phyloP scores from a whole-genome alignment of 2,113 vertebrate genomes.

The Callospermophilus lateralis region DNA sequence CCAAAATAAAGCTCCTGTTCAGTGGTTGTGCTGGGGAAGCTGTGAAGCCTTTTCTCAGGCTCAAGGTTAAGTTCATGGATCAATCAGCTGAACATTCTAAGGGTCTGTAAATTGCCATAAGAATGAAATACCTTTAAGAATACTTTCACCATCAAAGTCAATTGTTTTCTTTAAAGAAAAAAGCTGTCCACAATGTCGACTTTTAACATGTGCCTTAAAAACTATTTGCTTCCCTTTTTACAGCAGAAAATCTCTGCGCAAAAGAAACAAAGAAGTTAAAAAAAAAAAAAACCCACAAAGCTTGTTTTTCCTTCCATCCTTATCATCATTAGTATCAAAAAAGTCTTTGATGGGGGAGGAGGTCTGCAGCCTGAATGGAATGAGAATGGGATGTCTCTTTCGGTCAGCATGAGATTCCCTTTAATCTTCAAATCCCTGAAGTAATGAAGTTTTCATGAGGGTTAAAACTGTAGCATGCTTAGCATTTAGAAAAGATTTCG shows the following conservation, averaged over 20 bases:
- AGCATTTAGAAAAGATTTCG: not conserved
- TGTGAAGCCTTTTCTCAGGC: not conserved
- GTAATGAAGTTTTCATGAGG: not conserved
- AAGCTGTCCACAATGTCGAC: not conserved
- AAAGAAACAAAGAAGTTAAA: slow-evolving; percentile 26
- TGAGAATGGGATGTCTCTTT: not conserved
- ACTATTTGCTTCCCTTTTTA: slow-evolving; percentile 24
- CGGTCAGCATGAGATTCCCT: not conserved
- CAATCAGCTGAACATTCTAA: not conserved
- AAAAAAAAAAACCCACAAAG: not conserved
- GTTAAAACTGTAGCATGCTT: not conserved
- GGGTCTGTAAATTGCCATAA: not conserved
- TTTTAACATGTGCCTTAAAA: slow-evolving; percentile 51
- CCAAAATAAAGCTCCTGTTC: accelerated
- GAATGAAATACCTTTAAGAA: slow-evolving; percentile 11
- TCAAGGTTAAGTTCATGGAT: not conserved
- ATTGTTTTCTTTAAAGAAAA: not conserved
- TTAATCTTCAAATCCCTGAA: not conserved
- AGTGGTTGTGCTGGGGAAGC: not conserved
- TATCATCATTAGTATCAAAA: not conserved
- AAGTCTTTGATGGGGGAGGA: not conserved
- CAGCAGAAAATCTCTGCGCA: not conserved
- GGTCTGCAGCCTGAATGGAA: not conserved
- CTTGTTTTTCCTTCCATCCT: not conserved
- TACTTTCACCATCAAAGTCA: slow-evolving; percentile 36